phyloP scores from a whole-genome alignment of 2,113 vertebrate genomes.

The Neotragus pygmaeus region DNA sequence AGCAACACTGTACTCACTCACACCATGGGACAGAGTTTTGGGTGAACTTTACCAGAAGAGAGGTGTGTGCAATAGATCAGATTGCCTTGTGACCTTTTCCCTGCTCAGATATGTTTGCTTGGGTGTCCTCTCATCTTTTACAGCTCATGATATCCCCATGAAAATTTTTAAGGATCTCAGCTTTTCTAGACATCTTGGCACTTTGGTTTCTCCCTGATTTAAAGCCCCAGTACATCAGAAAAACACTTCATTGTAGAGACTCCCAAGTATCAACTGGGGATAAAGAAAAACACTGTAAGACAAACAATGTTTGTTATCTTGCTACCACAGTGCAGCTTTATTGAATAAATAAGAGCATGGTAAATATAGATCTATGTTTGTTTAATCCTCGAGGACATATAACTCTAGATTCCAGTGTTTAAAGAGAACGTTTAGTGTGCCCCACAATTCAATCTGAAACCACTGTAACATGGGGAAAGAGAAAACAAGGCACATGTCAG shows the following conservation, averaged over 20 bases:
- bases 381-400: background rate
- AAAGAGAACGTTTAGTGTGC: background rate
- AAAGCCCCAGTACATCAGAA: background rate
- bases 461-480: background rate
- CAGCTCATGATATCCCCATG: background rate
- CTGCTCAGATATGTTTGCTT: background rate
- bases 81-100: background rate
- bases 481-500: background rate
- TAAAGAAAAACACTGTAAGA: background rate
- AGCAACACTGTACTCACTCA: background rate
- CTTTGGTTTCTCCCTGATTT: background rate
- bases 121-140: background rate
- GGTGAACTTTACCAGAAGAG: background rate
- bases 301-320: background rate
- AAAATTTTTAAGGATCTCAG: background rate
- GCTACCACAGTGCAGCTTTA: background rate
- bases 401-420: background rate
- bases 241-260: background rate
- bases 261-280: background rate
- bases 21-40: background rate
- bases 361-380: background rate
- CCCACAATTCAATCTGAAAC: background rate
- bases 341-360: background rate
- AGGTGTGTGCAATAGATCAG: background rate
- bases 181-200: background rate